A percentile compares a stretch with the other conserved stretches of the same genome.
phyloP scores from a whole-genome alignment of 2,888 invertebrate genomes.

The Thalpophila matura region DNA sequence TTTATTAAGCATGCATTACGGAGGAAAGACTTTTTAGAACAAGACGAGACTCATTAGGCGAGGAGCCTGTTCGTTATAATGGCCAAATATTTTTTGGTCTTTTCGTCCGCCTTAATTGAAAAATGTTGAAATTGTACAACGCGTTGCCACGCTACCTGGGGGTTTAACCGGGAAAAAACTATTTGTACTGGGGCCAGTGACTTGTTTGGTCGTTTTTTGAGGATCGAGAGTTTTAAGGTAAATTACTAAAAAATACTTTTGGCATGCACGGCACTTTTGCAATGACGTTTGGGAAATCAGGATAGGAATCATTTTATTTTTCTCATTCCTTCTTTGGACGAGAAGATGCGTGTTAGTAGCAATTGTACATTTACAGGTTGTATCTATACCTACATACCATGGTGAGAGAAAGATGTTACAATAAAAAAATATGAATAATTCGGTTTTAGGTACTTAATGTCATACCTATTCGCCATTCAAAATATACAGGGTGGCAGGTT shows the following conservation, averaged over 20 bases:
- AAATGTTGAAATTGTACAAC: constrained; percentile 48
- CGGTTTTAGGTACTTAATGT: too few species aligned
- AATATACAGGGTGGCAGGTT: too few species aligned
- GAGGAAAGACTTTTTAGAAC: constrained; percentile 47
- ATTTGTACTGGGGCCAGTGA: constrained; percentile 8
- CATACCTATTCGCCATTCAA: too few species aligned
- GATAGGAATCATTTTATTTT: background rate
- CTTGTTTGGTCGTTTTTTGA: constrained; percentile 2
- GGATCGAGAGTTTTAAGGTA: background rate
- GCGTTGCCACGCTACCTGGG: constrained; percentile 16
- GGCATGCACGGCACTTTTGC: background rate
- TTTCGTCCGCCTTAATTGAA: constrained; percentile 53
- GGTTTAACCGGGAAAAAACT: constrained; percentile 22
- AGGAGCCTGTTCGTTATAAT: constrained; percentile 51
- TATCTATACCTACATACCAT: too few species aligned
- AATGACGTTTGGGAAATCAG: background rate
- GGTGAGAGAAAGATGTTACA: too few species aligned
- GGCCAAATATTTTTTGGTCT: constrained; percentile 52
- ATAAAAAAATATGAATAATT: too few species aligned
- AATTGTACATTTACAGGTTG: background rate
- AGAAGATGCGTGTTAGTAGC: background rate
- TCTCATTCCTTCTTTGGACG: background rate
- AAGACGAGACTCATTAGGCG: constrained; percentile 73
- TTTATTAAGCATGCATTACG: constrained; percentile 57
- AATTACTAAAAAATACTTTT: background rate